Conservation (phyloP, 2,797 vertebrate species). For the Mycteria americana region DNA sequence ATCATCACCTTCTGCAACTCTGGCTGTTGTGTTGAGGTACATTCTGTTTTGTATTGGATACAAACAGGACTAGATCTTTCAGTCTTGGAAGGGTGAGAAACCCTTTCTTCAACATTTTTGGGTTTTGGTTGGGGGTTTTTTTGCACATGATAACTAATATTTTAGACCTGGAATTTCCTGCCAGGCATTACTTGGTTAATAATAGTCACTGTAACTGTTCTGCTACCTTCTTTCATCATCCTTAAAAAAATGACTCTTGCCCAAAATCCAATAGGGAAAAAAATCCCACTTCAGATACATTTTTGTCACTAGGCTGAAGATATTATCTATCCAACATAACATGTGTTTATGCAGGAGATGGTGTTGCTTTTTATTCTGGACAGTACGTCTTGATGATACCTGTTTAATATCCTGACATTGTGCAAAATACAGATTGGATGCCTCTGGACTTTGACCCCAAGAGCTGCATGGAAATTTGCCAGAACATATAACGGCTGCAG, state of each 20-base stretch:
- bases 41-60: not conserved
- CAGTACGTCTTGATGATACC: not conserved
- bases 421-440: not conserved
- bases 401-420: not conserved
- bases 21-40: not conserved
- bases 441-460: not conserved
- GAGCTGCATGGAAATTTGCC: not conserved
- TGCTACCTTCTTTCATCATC: not conserved
- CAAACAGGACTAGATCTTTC: not conserved
- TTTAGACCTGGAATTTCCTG: not conserved
- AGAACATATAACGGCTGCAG: not conserved
- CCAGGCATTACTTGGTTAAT: not conserved
- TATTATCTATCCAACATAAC: not conserved
- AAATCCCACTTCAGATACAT: not conserved
- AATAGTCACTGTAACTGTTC: not conserved
- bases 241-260: not conserved
- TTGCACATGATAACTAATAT: not conserved
- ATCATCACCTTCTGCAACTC: not conserved
- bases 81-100: not conserved
- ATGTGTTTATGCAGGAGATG: not conserved
- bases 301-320: not conserved
- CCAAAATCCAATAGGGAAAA: not conserved
- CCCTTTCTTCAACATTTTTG: not conserved
- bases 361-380: not conserved
- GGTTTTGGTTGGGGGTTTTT: not conserved